Conservation (phyloP, 1,140 invertebrate species). For the Bemisia tabaci region DNA sequence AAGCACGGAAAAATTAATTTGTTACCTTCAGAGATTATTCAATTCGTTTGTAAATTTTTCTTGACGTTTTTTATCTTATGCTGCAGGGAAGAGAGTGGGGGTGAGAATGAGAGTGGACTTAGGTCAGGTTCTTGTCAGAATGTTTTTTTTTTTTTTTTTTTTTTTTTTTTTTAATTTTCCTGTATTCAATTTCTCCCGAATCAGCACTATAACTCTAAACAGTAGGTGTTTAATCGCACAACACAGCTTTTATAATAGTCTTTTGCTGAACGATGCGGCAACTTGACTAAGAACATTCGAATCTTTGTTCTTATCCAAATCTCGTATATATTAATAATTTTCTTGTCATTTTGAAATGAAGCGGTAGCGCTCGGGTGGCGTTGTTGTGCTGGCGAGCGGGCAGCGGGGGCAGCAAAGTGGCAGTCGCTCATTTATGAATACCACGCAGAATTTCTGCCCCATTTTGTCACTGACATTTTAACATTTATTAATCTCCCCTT, state of each 20-base stretch:
- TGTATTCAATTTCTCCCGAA: background rate
- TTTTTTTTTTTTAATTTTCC: background rate
- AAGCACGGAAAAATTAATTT: too few species aligned
- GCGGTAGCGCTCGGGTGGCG: background rate
- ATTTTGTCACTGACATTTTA: background rate
- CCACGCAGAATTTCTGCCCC: background rate
- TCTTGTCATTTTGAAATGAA: background rate
- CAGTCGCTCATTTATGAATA: background rate
- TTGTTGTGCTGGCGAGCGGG: background rate
- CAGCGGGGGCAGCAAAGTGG: background rate
- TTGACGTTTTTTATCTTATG: too few species aligned
- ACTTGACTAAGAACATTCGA: too few species aligned
- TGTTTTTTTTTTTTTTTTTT: background rate
- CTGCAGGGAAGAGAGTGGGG: too few species aligned
- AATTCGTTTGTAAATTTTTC: too few species aligned
- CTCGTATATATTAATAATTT: background rate
- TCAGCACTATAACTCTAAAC: too few species aligned
- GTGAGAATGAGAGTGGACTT: too few species aligned
- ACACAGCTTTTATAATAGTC: too few species aligned
- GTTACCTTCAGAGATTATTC: too few species aligned
- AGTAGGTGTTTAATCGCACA: too few species aligned
- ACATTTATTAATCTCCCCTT: background rate
- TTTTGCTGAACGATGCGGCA: too few species aligned
- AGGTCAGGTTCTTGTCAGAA: too few species aligned
- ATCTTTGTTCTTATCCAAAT: background rate